Percentiles rank a stretch among this genome's conserved stretches.
These are phyloP conservation scores for Cynoglossus semilaevis DNA, from an alignment of 2,113 vertebrate genomes.

Conservation along the genomic window DNA sequence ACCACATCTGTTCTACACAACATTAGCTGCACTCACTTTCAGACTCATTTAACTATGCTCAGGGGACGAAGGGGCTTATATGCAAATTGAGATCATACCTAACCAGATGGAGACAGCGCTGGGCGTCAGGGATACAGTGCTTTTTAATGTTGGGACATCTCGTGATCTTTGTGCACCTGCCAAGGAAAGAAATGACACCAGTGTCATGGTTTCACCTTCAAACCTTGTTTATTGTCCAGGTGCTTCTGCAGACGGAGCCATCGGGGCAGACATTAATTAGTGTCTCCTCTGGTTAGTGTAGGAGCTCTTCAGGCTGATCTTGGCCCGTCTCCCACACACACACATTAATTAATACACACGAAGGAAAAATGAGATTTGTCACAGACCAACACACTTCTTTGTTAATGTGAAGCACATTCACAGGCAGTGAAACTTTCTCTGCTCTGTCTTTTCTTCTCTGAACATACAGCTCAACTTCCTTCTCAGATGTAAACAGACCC, in stretches of 20 bases:
- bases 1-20: conserved; percentile 30
- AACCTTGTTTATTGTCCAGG: conserved; percentile 54
- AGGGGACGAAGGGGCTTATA: conserved; percentile 22
- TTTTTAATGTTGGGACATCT: conserved; percentile 49
- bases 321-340: conserved; percentile 40
- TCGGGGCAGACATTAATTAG: conserved; percentile 58
- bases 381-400: too few relatives aligned
- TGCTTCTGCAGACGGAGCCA: conserved; percentile 48
- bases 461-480: too few relatives aligned
- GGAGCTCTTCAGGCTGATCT: conserved; percentile 36
- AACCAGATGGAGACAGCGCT: conserved; percentile 34
- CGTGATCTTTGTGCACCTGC: conserved; percentile 12
- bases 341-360: neutral
- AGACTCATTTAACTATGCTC: conserved; percentile 30
- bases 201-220: conserved; percentile 56
- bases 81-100: conserved; percentile 42
- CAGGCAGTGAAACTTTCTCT: too few relatives aligned
- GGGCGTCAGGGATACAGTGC: conserved; percentile 46
- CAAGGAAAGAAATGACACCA: conserved; percentile 36
- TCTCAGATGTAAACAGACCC: too few relatives aligned
- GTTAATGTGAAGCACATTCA: too few relatives aligned
- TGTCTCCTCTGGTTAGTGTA: conserved; percentile 53
- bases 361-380: conserved; percentile 6
- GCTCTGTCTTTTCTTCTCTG: neutral
- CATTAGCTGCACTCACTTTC: conserved; percentile 22